These are phyloP conservation scores for Psylliodes chrysocephalus DNA, from an alignment of 2,888 invertebrate species.

Conservation along the genomic window DNA sequence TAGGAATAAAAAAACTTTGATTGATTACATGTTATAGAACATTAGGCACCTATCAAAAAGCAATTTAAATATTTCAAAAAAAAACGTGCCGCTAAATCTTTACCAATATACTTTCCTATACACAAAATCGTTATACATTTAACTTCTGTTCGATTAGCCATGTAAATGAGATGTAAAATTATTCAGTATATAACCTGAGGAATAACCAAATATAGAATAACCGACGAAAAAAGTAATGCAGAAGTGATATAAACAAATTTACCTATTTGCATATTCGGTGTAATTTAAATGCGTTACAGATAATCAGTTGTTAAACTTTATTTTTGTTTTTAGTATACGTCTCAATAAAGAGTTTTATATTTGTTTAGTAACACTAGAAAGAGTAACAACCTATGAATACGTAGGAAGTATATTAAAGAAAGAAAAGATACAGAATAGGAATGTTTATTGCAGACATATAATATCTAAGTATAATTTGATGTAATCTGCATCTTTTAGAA, in stretches of 20 bases:
- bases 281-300: constrained; percentile 12
- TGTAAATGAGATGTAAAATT: constrained; percentile 21
- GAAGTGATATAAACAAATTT: constrained; percentile 25
- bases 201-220: constrained; percentile 29
- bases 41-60: background rate
- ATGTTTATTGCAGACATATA: no score
- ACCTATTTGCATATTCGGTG: constrained; percentile 15
- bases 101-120: background rate
- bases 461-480: no score
- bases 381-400: no score
- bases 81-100: background rate
- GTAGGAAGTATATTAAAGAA: no score
- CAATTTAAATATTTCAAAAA: background rate
- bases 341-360: background rate
- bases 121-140: background rate
- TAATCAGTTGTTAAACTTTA: background rate
- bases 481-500: no score
- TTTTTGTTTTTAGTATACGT: background rate
- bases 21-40: background rate
- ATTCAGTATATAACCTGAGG: constrained; percentile 15
- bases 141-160: constrained; percentile 7
- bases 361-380: no score
- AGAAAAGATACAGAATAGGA: no score
- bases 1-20: background rate
- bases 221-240: constrained; percentile 21